Conservation (phyloP, 1,140 invertebrate genomes). For the Gyrodactylus bullatarudis region DNA sequence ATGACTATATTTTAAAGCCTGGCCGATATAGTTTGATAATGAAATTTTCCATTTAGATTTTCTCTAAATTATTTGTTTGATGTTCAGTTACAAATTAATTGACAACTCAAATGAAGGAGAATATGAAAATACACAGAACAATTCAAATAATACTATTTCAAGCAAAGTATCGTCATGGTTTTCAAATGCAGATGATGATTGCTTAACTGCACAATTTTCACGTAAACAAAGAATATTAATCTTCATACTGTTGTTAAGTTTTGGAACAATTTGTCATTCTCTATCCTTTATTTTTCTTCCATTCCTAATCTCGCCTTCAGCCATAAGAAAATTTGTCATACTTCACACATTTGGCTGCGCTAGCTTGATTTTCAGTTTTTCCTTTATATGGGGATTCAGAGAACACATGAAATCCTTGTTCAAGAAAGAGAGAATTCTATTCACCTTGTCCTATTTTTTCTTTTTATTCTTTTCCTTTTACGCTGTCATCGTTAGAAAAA, state of each 20-base stretch:
- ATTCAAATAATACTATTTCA: neutral
- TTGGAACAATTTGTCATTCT: neutral
- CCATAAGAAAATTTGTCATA: neutral
- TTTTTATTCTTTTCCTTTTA: neutral
- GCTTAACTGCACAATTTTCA: neutral
- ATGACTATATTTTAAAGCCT: neutral
- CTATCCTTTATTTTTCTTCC: neutral
- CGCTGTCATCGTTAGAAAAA: neutral
- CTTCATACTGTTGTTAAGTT: neutral
- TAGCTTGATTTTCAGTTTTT: neutral
- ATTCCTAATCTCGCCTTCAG: neutral
- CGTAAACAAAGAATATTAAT: neutral
- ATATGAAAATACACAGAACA: neutral
- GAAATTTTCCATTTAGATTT: neutral
- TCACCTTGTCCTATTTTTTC: neutral
- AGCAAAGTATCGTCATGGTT: neutral
- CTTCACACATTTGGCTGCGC: neutral
- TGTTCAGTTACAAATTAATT: neutral
- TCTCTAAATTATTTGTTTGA: too few species aligned
- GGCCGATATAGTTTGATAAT: neutral
- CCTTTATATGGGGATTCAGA: neutral
- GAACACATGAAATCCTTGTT: neutral
- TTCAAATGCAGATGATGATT: neutral
- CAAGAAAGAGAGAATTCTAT: neutral
- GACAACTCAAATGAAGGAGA: neutral